Conservation (phyloP, 2,113 vertebrate species). For the Tyrannus savana region DNA sequence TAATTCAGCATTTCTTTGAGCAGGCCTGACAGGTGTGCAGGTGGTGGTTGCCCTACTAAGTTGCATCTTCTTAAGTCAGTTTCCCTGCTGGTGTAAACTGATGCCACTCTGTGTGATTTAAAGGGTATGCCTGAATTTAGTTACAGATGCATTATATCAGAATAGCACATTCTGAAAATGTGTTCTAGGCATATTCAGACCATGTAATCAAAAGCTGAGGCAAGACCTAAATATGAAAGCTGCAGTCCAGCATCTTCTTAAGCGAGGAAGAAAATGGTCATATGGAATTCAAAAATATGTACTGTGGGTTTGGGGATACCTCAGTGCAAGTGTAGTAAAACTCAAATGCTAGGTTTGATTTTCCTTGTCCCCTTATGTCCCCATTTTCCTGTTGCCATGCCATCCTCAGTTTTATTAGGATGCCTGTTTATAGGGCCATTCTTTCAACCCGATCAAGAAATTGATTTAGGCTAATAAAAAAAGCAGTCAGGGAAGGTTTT, state of each 20-base stretch:
- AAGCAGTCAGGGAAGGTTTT: background rate
- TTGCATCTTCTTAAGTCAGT: background rate
- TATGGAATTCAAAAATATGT: background rate
- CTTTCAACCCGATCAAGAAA: background rate
- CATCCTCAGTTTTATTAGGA: background rate
- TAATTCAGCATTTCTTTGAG: background rate
- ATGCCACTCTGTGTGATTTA: background rate
- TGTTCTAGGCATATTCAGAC: background rate
- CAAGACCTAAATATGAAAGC: background rate
- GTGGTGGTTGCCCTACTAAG: background rate
- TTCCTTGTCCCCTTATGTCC: background rate
- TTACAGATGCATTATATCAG: background rate
- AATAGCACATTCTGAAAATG: background rate
- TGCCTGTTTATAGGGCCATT: background rate
- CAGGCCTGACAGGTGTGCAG: background rate
- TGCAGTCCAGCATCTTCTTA: background rate
- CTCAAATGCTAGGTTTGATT: background rate
- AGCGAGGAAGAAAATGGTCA: background rate
- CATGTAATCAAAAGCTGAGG: background rate
- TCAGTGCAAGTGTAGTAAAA: background rate
- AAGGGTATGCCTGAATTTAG: background rate
- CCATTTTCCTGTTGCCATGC: background rate
- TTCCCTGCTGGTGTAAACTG: background rate
- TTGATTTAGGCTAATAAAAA: conserved; percentile 11
- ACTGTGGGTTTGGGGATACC: background rate